Conservation (phyloP, 2,888 invertebrate genomes). For the Pseudanteris insignis region DNA sequence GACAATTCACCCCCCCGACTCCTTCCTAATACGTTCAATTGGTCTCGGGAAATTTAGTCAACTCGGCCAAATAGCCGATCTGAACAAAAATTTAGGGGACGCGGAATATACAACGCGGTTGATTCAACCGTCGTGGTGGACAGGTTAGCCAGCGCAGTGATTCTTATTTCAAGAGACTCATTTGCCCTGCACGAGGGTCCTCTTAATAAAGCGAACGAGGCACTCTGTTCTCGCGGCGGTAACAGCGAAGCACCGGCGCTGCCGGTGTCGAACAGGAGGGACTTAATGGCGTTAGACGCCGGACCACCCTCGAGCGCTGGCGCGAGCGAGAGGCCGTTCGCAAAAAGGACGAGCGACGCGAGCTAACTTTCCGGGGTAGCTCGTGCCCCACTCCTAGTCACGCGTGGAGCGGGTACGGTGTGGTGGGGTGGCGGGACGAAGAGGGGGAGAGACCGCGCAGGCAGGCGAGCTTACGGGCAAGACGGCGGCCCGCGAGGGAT, state of each 20-base stretch:
- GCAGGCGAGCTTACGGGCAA: conserved; percentile 4
- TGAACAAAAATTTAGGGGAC: too few species aligned
- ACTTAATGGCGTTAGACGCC: conserved; percentile 42
- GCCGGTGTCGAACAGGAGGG: conserved; percentile 43
- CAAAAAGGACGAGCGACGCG: conserved; percentile 13
- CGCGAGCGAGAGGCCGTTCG: conserved; percentile 19
- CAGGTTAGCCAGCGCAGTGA: too few species aligned
- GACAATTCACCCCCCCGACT: too few species aligned
- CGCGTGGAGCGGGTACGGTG: conserved; percentile 1
- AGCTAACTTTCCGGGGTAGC: conserved; percentile 47
- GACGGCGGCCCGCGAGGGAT: conserved; percentile 6
- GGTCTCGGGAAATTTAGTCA: too few species aligned
- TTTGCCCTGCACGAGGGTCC: conserved; percentile 27
- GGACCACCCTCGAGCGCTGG: conserved; percentile 33
- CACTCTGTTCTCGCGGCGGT: conserved; percentile 22
- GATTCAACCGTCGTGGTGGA: too few species aligned
- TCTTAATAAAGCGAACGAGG: conserved; percentile 43
- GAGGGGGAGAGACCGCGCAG: not conserved
- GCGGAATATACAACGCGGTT: too few species aligned
- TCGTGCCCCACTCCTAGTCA: conserved; percentile 20
- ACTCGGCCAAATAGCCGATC: too few species aligned
- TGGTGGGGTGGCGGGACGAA: not conserved
- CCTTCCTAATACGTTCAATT: too few species aligned
- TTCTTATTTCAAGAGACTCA: too few species aligned
- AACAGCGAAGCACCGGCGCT: conserved; percentile 33